Evolutionary conservation across 2,797 vertebrate genomes (phyloP), one percentile per base, ranked within the genome.

Genomic region (Coilia nasus): DNA sequence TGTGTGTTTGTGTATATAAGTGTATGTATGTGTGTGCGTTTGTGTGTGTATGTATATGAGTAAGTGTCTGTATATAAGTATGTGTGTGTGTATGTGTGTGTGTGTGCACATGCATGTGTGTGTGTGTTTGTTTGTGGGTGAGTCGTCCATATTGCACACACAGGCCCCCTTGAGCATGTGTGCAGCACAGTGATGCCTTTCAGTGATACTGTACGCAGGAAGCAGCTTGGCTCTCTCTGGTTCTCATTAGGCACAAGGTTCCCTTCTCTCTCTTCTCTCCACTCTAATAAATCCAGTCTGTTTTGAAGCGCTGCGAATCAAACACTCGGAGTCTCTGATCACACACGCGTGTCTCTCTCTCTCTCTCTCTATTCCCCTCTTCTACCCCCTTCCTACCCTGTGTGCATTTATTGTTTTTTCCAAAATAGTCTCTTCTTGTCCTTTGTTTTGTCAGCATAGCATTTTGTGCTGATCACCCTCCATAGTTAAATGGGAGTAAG

Each of bases 201-300:
- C 71, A 78, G 71, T 78, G 71, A 78, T 78, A 78, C 71, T 78
- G 71, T 78, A 78, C 71, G 71, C 71, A 78, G 71, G 71, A 78
- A 78, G 71, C 71, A 31, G 71, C 71, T 44, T 78, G 71, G 64
- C 35, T 19, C 71, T 41, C 67, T 75, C 71, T 78, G 71, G 35
- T 78, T 78, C 71, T 78, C 71, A 78, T 78, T 78, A 78, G 19
- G 35, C 71, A 78, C 71, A 78, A 78, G 71, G 71, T 78, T 44
- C 71, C 64, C 35, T 44, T 78, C 71, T 78, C 41, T 78, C 10
- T 78, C 71, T 78, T 78, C 71, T 6, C 71, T 44, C 71, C 1
- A 1, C 71, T 78, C 71, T 78, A 78, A 78, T 78, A 78, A 44
- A 21, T 78, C 35, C 71, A 78, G 71, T 44, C 71, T 78, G 71